Percentiles rank a stretch among this genome's conserved stretches.
Evolutionary conservation across 2,888 invertebrate genomes (phyloP).

Genomic region (Spialia ferax): DNA sequence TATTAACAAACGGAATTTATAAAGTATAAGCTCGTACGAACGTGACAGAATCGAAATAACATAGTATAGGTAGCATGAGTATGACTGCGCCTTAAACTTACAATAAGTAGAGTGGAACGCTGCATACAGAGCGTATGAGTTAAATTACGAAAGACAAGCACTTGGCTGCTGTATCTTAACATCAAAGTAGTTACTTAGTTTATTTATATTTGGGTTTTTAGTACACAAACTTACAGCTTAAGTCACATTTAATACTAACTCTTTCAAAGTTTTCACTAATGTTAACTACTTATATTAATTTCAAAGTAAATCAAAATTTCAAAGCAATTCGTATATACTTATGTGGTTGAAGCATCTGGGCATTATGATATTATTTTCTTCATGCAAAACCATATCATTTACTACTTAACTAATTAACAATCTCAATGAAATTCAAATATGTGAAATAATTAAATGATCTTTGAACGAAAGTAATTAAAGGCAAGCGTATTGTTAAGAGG

Average conservation of each 20-base stretch:
- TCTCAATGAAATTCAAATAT: conserved; percentile 4
- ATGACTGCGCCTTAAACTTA: conserved; percentile 31
- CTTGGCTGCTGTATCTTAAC: conserved; percentile 32
- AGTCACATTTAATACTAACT: not conserved
- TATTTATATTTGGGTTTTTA: conserved; percentile 9
- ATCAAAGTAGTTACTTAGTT: conserved; percentile 13
- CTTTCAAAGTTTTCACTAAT: too few species aligned
- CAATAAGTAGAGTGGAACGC: conserved; percentile 40
- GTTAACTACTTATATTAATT: too few species aligned
- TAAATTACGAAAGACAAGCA: conserved; percentile 41
- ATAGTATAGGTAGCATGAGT: not conserved
- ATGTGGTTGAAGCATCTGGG: too few species aligned
- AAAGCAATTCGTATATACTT: too few species aligned
- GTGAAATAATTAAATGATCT: conserved; percentile 25
- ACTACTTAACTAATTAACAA: not conserved
- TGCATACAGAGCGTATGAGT: conserved; percentile 34
- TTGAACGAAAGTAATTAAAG: conserved; percentile 37
- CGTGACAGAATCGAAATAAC: conserved; percentile 19
- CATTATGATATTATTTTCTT: too few species aligned
- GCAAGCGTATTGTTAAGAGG: conserved; percentile 51
- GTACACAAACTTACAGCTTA: not conserved
- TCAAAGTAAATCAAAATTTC: not conserved
- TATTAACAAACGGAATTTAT: conserved; percentile 36
- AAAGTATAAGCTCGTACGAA: conserved; percentile 23
- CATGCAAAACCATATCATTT: not conserved